Base-by-base conservation (phyloP, 2,113 vertebrate species). In the Collichthys lucidus region DNA sequence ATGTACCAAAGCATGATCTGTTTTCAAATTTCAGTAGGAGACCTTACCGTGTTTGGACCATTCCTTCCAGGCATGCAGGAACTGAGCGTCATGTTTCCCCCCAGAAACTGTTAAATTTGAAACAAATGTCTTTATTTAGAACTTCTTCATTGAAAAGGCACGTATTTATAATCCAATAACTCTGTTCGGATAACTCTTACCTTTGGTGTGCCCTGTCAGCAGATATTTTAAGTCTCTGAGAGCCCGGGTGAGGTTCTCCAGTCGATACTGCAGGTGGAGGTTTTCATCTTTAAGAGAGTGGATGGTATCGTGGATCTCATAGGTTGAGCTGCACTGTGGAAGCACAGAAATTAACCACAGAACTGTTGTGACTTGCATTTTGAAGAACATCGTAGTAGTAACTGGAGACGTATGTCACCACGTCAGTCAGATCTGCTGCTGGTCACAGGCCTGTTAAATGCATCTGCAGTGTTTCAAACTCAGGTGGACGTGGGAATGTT, bases 241-340 rank as follows among this genome's bases (percentile, higher is more conserved):
- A 12, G 93, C 92, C 3, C 69, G 72, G 12, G 90, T 93, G 60
- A 94, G 84, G 71, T 92, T 94, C 68, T 94, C 92, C 88, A 95
- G 86, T 14, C 71, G 84, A 56, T 93, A 82, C 74, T 94, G 92
- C 44, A 95, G 88, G 53, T 93, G 86, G 6, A 92, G 29, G 71
- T 94, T 94, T 70, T 95, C 93, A 29, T 92, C 91, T 63, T 92
- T 93, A 52, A 95, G 86, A 59, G 86, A 81, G 63, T 93, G 85
- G 66, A 95, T 93, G 60, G 93, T 95, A 35, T 95, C 93, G 29
- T 94, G 93, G 22, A 95, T 90, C 86, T 95, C 92, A 29, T 93
- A 94, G 1, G 84, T 80, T 10, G 72, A 86, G 63, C 79, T 63
- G 1, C 64, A 47, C 22, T 16, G 49, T 42, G 80, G 81, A 26